phyloP scores from a whole-genome alignment of 2,888 invertebrate genomes.

The Petrolisthes manimaculis region DNA sequence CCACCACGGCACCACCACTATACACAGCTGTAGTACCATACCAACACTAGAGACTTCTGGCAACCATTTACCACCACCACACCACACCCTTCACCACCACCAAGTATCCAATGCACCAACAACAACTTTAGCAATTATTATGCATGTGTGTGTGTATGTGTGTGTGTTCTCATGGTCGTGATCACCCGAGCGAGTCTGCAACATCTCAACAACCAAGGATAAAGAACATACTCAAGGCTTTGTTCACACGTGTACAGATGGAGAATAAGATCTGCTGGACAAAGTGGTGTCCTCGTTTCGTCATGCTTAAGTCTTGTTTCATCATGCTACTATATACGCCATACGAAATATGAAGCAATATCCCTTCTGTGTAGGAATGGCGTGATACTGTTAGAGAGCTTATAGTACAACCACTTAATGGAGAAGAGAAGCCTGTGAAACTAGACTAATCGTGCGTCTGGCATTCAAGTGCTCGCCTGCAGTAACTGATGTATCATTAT shows the following conservation, averaged over 20 bases:
- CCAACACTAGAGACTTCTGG: no score
- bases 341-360: neutral
- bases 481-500: constrained; percentile 10
- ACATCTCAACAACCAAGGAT: constrained; percentile 28
- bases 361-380: neutral
- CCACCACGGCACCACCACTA: neutral
- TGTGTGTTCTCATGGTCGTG: neutral
- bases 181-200: neutral
- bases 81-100: neutral
- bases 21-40: no score
- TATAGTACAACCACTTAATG: neutral
- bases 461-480: constrained; percentile 21
- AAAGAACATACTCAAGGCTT: neutral
- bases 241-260: neutral
- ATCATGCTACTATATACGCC: neutral
- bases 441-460: constrained; percentile 47
- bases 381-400: neutral
- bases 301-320: neutral
- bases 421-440: no score
- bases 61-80: no score
- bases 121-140: neutral
- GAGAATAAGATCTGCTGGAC: no score
- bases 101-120: neutral
- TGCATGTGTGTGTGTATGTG: no score
- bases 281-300: no score